Evolutionary conservation across 1,140 invertebrate species (phyloP).

Genomic region (Ericerus pela): DNA sequence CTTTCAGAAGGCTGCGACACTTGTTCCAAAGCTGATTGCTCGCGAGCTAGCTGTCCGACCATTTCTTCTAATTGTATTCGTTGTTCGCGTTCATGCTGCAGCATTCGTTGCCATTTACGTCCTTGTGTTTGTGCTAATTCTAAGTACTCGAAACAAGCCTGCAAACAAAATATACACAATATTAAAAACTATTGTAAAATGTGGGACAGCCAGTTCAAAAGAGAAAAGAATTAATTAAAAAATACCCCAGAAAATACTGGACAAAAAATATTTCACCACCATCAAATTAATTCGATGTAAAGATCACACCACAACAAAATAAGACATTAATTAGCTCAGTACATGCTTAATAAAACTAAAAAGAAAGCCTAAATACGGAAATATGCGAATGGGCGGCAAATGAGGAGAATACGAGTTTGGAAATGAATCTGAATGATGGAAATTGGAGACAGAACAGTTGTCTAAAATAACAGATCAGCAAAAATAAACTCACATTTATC

Average conservation of each 20-base stretch:
- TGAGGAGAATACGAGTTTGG: too few relatives aligned
- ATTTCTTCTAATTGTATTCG: constrained; percentile 87
- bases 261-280: too few relatives aligned
- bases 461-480: not conserved
- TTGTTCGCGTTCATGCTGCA: constrained; percentile 90
- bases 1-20: constrained; percentile 36
- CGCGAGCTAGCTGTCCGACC: constrained; percentile 89
- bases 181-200: not conserved
- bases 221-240: too few relatives aligned
- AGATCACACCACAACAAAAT: too few relatives aligned
- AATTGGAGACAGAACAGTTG: too few relatives aligned
- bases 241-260: too few relatives aligned
- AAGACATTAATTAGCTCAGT: not conserved
- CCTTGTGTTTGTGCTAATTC: constrained; percentile 71
- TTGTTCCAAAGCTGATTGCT: constrained; percentile 85
- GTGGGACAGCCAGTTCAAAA: too few relatives aligned
- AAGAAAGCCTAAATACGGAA: too few relatives aligned
- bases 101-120: constrained; percentile 73
- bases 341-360: not conserved
- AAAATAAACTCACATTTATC: constrained; percentile 86
- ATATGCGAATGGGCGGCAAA: too few relatives aligned
- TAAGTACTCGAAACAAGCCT: constrained; percentile 83
- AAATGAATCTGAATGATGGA: too few relatives aligned
- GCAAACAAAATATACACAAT: constrained; percentile 12
- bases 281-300: too few relatives aligned